Base-by-base conservation (phyloP, 2,797 vertebrate species). In the Gobionotothen gibberifrons region DNA sequence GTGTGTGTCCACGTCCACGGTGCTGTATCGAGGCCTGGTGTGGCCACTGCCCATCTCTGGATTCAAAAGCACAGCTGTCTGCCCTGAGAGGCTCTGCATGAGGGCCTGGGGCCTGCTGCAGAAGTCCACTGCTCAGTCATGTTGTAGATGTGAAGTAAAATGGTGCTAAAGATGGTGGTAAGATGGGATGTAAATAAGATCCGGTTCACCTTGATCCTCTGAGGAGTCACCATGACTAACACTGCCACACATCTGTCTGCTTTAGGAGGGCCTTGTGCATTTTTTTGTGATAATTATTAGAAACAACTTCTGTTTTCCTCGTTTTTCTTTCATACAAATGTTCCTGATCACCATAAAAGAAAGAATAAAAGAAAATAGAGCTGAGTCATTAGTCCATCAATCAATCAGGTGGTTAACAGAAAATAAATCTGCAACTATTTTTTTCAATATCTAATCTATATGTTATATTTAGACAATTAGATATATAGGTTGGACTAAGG, bases 1-100 rank as follows among this genome's bases (percentile, higher is more conserved):
- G 29, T 32, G 32, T 32, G 32, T 66, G 61, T 81, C n/a, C n/a
- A n/a, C n/a, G n/a, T n/a, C 94, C 93, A 63, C 58, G 92, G 93
- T 93, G 81, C 92, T 94, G 93, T 91, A 92, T 32, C 13, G 32
- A 81, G 89, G 91, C 93, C 89, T 76, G 64, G 58, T 16, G 87
- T 81, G 86, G 91, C 87, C 92, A 89, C 84, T 88, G 86, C 87
- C 91, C 86, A 83, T 79, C 11, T 47, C 65, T 76, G 82, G 61
- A 78, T 85, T 67, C 75, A 58, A 15, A 78, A 63, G 65, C 40
- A 36, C 71, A 76, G 79, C 62, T 79, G 80, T 72, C 70, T 79
- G 66, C 74, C 68, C 42, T 42, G 26, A 72, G 16, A 55, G 70
- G 47, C 65, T 70, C 73, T 58, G 78, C 69, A 19, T 62, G 78